Evolutionary conservation across 1,140 invertebrate species (phyloP), one percentile per base, ranked within the genome.

Genomic region (Araneus ventricosus): DNA sequence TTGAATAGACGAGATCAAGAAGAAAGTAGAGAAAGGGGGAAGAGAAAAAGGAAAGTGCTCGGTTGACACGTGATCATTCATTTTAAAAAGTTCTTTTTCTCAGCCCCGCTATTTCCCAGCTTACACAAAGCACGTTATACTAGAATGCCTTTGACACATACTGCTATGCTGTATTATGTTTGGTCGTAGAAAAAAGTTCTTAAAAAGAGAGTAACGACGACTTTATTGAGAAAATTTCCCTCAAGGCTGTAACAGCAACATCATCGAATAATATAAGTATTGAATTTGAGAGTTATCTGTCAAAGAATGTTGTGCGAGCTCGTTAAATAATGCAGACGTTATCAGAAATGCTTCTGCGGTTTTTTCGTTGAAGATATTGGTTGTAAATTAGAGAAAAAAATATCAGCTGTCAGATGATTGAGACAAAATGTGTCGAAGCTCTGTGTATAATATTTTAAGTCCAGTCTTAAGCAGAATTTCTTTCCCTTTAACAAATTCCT

Each of bases 61-160:
- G 20, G 70, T 34, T 75, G 70, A 75, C 70, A 75, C 70, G 70
- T 75, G 70, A 75, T 37, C 70, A 75, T 30, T 75, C 70, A 75
- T 37, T 75, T 75, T 75, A 22, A 75, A 75, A 75, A 75, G 70
- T 75, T 75, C 30, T 75, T 75, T 34, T 30, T 20, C 27, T 20
- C 30, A 14, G 3, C 5, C 27, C 20, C 30, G 70, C 59, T 75
- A 37, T 75, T 75, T 75, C 70, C 27, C 70, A 75, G 5, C 6
- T 14, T 63, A 63, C 34, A 37, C 70, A 75, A 30, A 75, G 20
- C 14, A 20, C 27, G 34, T 34, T 30, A 20, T 75, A 67, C 30
- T 34, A 75, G 70, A 75, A 75, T 75, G 70, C 30, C 24, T 67
- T 30, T 20, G 17, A 37, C 63, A 27, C 17, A 30, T 34, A 75